A percentile compares a stretch with the other conserved stretches of the same genome.
Evolutionary conservation across 1,140 invertebrate genomes (phyloP).

Genomic region (Stenopsyche tienmushanensis): DNA sequence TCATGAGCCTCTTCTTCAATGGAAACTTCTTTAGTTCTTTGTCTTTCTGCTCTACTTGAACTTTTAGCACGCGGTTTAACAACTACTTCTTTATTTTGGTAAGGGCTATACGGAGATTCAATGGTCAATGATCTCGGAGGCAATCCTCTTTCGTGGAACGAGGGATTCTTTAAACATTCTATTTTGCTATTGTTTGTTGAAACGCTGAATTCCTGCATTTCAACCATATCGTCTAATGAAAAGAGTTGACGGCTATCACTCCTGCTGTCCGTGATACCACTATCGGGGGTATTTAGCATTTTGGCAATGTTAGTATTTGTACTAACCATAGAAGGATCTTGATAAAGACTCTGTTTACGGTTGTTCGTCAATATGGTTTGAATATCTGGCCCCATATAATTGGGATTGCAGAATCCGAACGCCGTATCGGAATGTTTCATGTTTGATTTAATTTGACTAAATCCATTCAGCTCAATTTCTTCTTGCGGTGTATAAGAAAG

Average conservation of each 20-base stretch:
- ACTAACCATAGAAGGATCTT: slow-evolving; percentile 28
- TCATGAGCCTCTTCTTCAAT: slow-evolving; percentile 37
- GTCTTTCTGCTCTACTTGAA: slow-evolving; percentile 46
- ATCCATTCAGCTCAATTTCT: slow-evolving; percentile 47
- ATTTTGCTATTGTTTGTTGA: slow-evolving; percentile 36
- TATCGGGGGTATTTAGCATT: slow-evolving; percentile 57
- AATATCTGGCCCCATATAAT: slow-evolving; percentile 68
- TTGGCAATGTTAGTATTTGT: slow-evolving; percentile 48
- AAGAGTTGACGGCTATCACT: slow-evolving; percentile 40
- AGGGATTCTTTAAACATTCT: slow-evolving; percentile 45
- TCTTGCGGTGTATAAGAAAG: slow-evolving; percentile 45
- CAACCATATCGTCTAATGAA: slow-evolving; percentile 42
- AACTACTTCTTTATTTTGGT: slow-evolving; percentile 32
- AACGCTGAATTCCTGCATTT: slow-evolving; percentile 43
- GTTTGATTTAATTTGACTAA: slow-evolving; percentile 22
- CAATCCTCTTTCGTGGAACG: slow-evolving; percentile 40
- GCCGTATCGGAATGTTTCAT: slow-evolving; percentile 50
- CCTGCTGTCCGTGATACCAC: slow-evolving; percentile 55
- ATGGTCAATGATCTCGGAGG: slow-evolving; percentile 51
- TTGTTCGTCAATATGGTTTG: slow-evolving; percentile 47
- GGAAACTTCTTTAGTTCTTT: slow-evolving; percentile 39
- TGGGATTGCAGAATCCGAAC: slow-evolving; percentile 72
- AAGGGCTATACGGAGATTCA: slow-evolving; percentile 41
- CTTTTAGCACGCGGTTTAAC: slow-evolving; percentile 46
- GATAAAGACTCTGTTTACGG: slow-evolving; percentile 44